Conservation (phyloP, 2,797 vertebrate species). For the Austrolebias charrua region DNA sequence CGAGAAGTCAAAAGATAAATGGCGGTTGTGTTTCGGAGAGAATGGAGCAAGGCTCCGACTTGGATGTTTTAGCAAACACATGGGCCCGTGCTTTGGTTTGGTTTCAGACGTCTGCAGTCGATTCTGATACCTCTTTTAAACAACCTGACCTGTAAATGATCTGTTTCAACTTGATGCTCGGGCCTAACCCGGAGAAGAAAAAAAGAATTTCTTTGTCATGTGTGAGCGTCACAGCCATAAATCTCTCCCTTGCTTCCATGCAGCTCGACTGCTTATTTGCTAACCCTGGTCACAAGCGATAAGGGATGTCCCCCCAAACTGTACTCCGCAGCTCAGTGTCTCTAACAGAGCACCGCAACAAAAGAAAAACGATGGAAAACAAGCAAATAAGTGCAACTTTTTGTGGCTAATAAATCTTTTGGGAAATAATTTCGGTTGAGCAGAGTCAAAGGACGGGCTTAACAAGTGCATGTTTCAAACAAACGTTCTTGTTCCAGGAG, state of each 20-base stretch:
- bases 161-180: not conserved
- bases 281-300: slow-evolving; percentile 79
- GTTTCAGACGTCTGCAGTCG: slow-evolving; percentile 47
- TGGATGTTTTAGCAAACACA: slow-evolving; percentile 65
- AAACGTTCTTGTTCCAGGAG: slow-evolving; percentile 88
- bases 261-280: slow-evolving; percentile 75
- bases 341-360: slow-evolving; percentile 47
- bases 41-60: slow-evolving; percentile 52
- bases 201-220: slow-evolving; percentile 29
- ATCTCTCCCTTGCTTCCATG: slow-evolving; percentile 52
- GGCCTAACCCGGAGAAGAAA: slow-evolving; percentile 8
- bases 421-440: slow-evolving; percentile 78
- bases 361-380: slow-evolving; percentile 57
- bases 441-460: slow-evolving; percentile 74
- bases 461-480: slow-evolving; percentile 84
- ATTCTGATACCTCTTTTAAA: slow-evolving; percentile 38
- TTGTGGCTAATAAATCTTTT: slow-evolving; percentile 72
- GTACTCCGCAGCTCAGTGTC: slow-evolving; percentile 56
- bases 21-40: slow-evolving; percentile 65
- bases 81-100: slow-evolving; percentile 41
- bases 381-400: slow-evolving; percentile 63
- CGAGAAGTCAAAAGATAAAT: slow-evolving; percentile 70
- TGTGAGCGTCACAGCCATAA: slow-evolving; percentile 53
- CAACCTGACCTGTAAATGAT: not conserved
- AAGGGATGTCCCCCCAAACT: slow-evolving; percentile 73